Percentiles rank a stretch among this genome's conserved stretches.
Evolutionary conservation across 2,888 invertebrate species (phyloP).

Genomic region (Diarsia rubi): DNA sequence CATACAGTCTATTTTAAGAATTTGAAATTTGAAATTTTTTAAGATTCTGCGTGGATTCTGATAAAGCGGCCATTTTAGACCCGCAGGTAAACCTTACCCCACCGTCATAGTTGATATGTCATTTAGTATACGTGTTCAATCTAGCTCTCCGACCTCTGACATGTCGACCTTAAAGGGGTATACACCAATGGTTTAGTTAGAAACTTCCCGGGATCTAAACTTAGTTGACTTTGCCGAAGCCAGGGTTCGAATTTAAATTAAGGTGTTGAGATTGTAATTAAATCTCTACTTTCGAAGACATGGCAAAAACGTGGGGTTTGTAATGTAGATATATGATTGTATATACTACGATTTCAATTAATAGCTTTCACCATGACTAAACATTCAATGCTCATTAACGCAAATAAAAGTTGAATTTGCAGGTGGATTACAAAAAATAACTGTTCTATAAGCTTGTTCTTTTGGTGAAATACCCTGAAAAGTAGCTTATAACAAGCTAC

Average conservation of each 20-base stretch:
- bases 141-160: conserved; percentile 13
- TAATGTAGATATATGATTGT: neutral
- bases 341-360: neutral
- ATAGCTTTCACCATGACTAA: neutral
- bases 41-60: too few relatives aligned
- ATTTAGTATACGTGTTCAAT: conserved; percentile 48
- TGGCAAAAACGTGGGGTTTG: neutral
- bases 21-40: too few relatives aligned
- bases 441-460: too few relatives aligned
- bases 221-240: conserved; percentile 39
- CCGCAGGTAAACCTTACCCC: neutral
- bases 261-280: conserved; percentile 28
- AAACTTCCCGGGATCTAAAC: conserved; percentile 42
- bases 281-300: conserved; percentile 15
- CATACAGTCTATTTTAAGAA: too few relatives aligned
- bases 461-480: too few relatives aligned
- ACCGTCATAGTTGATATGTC: conserved; percentile 24
- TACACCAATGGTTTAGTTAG: conserved; percentile 21
- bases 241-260: conserved; percentile 35
- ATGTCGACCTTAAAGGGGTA: conserved; percentile 20
- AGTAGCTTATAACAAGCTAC: too few relatives aligned
- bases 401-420: too few relatives aligned
- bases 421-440: too few relatives aligned
- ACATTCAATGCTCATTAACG: neutral
- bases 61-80: too few relatives aligned